Percentiles rank a stretch among this genome's conserved stretches.
These are phyloP conservation scores for Diplodus sargus DNA, from an alignment of 2,797 vertebrate species.

Conservation along the genomic window DNA sequence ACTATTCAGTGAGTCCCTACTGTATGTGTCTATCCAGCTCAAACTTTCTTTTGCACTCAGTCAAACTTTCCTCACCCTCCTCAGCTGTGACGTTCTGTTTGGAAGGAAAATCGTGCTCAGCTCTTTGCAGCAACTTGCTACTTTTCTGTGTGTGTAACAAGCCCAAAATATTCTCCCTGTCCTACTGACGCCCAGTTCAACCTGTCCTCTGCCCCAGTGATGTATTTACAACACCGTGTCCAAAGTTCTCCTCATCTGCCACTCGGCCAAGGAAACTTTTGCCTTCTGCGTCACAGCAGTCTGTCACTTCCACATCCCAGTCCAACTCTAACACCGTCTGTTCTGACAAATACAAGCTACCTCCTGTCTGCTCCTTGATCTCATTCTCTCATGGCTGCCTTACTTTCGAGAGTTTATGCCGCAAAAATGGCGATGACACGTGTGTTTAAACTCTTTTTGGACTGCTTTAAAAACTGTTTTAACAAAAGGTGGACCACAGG, in stretches of 20 bases:
- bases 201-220: constrained; percentile 36
- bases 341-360: constrained; percentile 39
- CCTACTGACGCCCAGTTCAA: constrained; percentile 60
- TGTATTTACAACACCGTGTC: constrained; percentile 50
- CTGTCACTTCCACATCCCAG: constrained; percentile 63
- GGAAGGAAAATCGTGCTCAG: constrained; percentile 63
- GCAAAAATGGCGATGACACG: constrained; percentile 33
- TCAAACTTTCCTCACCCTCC: constrained; percentile 41
- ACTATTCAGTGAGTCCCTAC: neutral
- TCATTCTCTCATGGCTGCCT: constrained; percentile 36
- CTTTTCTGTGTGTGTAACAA: constrained; percentile 46
- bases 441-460: too few relatives aligned
- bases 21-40: constrained; percentile 1
- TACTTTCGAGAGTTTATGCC: constrained; percentile 15
- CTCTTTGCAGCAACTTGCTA: constrained; percentile 57
- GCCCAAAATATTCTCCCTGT: constrained; percentile 64
- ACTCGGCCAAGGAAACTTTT: constrained; percentile 63
- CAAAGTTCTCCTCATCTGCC: constrained; percentile 33
- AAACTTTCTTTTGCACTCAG: constrained; percentile 1
- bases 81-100: constrained; percentile 32
- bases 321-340: constrained; percentile 56
- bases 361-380: constrained; percentile 51
- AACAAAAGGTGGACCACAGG: constrained; percentile 13
- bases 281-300: constrained; percentile 57
- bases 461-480: neutral